Conservation (phyloP, 1,140 invertebrate species). For the Atta colombica region DNA sequence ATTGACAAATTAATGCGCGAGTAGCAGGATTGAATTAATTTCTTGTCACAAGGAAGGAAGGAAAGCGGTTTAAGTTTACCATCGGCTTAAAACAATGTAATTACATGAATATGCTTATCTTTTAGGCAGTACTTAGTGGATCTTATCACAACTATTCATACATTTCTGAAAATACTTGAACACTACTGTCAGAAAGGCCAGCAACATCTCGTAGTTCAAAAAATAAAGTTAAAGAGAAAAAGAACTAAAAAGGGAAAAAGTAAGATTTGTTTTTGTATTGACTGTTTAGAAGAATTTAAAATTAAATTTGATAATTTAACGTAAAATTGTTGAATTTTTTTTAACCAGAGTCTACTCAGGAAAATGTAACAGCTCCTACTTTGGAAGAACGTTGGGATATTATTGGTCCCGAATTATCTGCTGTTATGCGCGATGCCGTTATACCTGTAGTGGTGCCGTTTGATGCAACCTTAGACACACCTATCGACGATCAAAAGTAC, state of each 20-base stretch:
- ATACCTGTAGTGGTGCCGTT: slow-evolving; percentile 92
- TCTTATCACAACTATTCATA: slow-evolving; percentile 95
- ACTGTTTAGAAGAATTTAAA: neutral
- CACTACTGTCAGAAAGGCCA: slow-evolving; percentile 90
- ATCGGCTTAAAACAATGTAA: slow-evolving; percentile 15
- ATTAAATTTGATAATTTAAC: neutral
- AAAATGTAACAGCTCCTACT: slow-evolving; percentile 80
- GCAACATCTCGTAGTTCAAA: slow-evolving; percentile 91
- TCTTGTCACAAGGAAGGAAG: slow-evolving; percentile 42
- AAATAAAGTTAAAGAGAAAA: slow-evolving; percentile 87
- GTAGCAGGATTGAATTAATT: slow-evolving; percentile 68
- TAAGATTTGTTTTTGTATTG: slow-evolving; percentile 70
- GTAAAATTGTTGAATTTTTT: neutral
- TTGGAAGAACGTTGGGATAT: slow-evolving; percentile 92
- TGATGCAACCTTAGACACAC: slow-evolving; percentile 93
- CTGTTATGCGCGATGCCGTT: slow-evolving; percentile 88
- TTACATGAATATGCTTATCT: slow-evolving; percentile 11
- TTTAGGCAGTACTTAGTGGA: slow-evolving; percentile 93
- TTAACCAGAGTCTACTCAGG: slow-evolving; percentile 51
- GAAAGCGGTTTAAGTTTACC: slow-evolving; percentile 38
- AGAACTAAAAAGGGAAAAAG: slow-evolving; percentile 87
- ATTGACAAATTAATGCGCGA: slow-evolving; percentile 67
- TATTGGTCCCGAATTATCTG: slow-evolving; percentile 90
- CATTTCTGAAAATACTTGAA: slow-evolving; percentile 97
- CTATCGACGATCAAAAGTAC: slow-evolving; percentile 96